Percentiles rank a stretch among this genome's conserved stretches.
These are phyloP conservation scores for Apis cerana DNA, from an alignment of 1,140 invertebrate species.

Conservation along the genomic window DNA sequence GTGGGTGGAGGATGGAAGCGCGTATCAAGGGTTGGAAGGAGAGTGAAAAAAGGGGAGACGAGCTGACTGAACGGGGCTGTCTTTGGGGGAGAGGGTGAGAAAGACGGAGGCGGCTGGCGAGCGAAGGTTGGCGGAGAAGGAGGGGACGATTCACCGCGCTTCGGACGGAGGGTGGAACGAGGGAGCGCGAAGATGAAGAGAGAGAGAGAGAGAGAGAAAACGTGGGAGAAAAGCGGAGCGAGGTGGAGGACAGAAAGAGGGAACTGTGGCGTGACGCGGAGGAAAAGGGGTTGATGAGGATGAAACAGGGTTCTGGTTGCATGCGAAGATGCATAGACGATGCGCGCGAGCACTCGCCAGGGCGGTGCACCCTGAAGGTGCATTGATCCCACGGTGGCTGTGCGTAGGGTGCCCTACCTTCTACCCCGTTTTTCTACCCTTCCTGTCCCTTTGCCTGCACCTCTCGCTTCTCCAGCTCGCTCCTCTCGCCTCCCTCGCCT, in stretches of 20 bases:
- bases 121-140: conserved; percentile 4
- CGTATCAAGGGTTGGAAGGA: conserved; percentile 44
- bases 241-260: conserved; percentile 1
- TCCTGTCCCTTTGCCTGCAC: conserved; percentile 42
- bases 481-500: conserved; percentile 34
- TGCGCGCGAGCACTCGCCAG: conserved; percentile 74
- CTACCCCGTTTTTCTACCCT: conserved; percentile 68
- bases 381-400: conserved; percentile 76
- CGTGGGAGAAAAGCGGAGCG: conserved; percentile 12
- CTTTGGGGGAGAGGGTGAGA: conserved; percentile 42
- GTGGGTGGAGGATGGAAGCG: conserved; percentile 39
- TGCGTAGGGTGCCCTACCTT: conserved; percentile 72
- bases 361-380: conserved; percentile 77
- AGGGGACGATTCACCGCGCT: not conserved
- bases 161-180: not conserved
- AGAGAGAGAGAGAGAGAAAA: not conserved
- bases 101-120: conserved; percentile 16
- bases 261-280: conserved; percentile 30
- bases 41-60: conserved; percentile 48
- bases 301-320: conserved; percentile 68
- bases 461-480: conserved; percentile 33
- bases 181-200: no score
- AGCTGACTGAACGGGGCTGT: conserved; percentile 28
- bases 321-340: conserved; percentile 78
- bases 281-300: conserved; percentile 61